Evolutionary conservation across 2,113 vertebrate genomes (phyloP).

Genomic region (Paramisgurnus dabryanus): DNA sequence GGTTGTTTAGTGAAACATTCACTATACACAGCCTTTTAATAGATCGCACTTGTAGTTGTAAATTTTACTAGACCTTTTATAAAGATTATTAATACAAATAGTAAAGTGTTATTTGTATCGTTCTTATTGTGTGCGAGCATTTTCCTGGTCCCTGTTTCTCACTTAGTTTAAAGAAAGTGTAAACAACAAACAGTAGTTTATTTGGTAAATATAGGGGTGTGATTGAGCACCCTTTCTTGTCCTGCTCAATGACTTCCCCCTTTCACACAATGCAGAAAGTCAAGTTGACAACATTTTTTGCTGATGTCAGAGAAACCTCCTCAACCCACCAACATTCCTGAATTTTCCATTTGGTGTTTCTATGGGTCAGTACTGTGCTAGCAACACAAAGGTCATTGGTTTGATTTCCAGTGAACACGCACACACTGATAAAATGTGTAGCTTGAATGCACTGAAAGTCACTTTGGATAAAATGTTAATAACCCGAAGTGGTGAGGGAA

Average conservation of each 20-base stretch:
- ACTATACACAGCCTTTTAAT: too few species aligned
- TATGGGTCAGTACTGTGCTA: too few species aligned
- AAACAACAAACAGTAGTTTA: constrained; percentile 16
- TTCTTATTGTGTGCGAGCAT: not conserved
- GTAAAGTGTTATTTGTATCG: not conserved
- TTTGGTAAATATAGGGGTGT: constrained; percentile 20
- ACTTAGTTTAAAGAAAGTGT: not conserved
- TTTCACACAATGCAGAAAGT: constrained; percentile 30
- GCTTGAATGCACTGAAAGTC: not conserved
- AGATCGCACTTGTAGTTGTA: too few species aligned
- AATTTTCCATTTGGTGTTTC: not conserved
- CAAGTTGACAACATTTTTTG: constrained; percentile 41
- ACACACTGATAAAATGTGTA: too few species aligned
- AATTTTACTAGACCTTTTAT: not conserved
- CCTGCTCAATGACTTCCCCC: constrained; percentile 30
- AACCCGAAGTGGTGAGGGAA: constrained; percentile 9
- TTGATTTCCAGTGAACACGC: too few species aligned
- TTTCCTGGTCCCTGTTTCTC: not conserved
- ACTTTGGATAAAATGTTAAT: constrained; percentile 36
- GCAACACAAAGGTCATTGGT: too few species aligned
- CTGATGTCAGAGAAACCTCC: constrained; percentile 46
- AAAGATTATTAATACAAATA: not conserved
- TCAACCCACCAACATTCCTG: constrained; percentile 18
- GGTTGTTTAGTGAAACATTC: too few species aligned
- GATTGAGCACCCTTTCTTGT: not conserved